Base-by-base conservation (phyloP, 92 coral and sea anemone species). In the Bergia puertoricense region DNA sequence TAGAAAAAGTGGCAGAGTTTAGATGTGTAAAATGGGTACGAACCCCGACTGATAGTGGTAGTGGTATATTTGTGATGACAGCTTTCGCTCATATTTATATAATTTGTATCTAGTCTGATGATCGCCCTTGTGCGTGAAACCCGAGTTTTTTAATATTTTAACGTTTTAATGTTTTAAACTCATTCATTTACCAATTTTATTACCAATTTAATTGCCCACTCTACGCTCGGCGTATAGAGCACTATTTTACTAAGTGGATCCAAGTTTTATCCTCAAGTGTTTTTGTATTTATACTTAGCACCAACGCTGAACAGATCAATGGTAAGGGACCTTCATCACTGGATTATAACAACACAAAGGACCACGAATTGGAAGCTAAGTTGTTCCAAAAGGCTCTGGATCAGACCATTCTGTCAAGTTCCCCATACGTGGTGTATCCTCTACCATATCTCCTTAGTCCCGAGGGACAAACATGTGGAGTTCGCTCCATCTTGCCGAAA, bases 391-490 rank as follows among this genome's bases (percentile, higher is more conserved):
- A 80, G 46, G 92, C 95, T 30, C 77, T 95, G 40, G 93, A 93
- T 67, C 85, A 89, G 22, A 91, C 94, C 13, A 86, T 92, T 9
- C 88, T 97, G 11, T 94, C 97, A 5, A 90, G 96, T 81, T 97
- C 99, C 6, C 98, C 98, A 0, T 89, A 90, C 65, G 96, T 95
- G 20, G 89, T 79, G 43, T 95, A 95, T 72, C 99, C 99, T 0
- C 89, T 95, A 20, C 99, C 99, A 0, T 94, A 95, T 77, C 88
- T 95, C 11, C 92, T 97, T 8, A 94, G 98, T 0, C 88, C 85
- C 5, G 96, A 96, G 65, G 99, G 99, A 14, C 88, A 92, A 40
- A 89, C 75, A 18, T 92, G 96, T 69, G 94, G 94, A 11, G 85
- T 97, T 6, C 91, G 96, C 38, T 67, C 92, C 4, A 88, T 92